Conservation (phyloP, 2,113 vertebrate species). For the Heterochromis multidens region DNA sequence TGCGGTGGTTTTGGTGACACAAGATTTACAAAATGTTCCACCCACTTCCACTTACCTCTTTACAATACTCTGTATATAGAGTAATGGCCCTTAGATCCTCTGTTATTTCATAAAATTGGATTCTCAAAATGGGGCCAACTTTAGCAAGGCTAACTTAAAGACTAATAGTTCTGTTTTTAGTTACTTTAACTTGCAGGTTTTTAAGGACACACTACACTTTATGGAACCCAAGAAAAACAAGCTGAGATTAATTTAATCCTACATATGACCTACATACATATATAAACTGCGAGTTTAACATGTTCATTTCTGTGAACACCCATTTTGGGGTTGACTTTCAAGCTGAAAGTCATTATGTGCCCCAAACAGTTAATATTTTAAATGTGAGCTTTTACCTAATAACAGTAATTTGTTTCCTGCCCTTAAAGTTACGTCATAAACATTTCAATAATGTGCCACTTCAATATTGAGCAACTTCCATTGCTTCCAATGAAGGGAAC, state of each 20-base stretch:
- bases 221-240: constrained; percentile 1
- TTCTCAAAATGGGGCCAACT: constrained; percentile 58
- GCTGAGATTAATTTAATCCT: constrained; percentile 17
- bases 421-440: neutral
- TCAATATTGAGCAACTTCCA: neutral
- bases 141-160: constrained; percentile 14
- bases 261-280: constrained; percentile 22
- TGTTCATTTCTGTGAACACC: neutral
- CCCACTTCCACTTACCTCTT: constrained; percentile 67
- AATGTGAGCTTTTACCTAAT: neutral
- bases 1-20: constrained; percentile 73
- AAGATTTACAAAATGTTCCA: constrained; percentile 79
- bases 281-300: neutral
- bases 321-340: neutral
- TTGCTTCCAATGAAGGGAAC: constrained; percentile 4
- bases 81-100: constrained; percentile 75
- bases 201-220: constrained; percentile 5
- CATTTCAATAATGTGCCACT: neutral
- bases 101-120: constrained; percentile 77
- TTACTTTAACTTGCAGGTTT: constrained; percentile 30
- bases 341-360: neutral
- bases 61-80: constrained; percentile 68
- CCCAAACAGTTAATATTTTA: neutral
- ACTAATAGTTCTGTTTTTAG: constrained; percentile 38
- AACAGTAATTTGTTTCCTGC: neutral